These are phyloP conservation scores for Gonioctena quinquepunctata DNA, from an alignment of 1,140 invertebrate genomes.

Conservation along the genomic window DNA sequence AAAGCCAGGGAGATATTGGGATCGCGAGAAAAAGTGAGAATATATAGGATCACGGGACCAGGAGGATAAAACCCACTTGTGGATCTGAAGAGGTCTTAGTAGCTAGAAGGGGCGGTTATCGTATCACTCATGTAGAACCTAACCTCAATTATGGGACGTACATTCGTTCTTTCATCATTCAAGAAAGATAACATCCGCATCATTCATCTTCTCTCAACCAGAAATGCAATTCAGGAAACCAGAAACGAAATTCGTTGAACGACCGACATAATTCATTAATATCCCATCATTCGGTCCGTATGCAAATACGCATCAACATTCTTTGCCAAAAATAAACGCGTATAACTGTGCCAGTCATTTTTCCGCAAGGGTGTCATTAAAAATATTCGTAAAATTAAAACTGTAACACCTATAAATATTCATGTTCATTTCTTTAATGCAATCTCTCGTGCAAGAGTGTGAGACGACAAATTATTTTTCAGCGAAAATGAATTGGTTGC, in stretches of 20 bases:
- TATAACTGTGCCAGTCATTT: neutral
- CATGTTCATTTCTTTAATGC: neutral
- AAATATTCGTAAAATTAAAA: neutral
- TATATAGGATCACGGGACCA: too few relatives aligned
- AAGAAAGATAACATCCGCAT: too few relatives aligned
- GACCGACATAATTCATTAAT: neutral
- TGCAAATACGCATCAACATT: neutral
- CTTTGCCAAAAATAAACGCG: neutral
- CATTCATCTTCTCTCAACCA: too few relatives aligned
- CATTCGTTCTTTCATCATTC: too few relatives aligned
- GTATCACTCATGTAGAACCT: too few relatives aligned
- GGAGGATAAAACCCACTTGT: too few relatives aligned
- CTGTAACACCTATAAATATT: conserved; percentile 4
- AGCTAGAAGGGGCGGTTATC: too few relatives aligned
- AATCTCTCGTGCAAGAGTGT: neutral
- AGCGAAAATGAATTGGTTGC: neutral
- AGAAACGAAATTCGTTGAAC: neutral
- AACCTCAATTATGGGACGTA: too few relatives aligned
- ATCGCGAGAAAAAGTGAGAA: too few relatives aligned
- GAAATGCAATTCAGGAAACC: too few relatives aligned
- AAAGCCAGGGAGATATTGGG: too few relatives aligned
- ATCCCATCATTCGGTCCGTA: neutral
- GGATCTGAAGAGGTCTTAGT: too few relatives aligned
- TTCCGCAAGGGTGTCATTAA: neutral
- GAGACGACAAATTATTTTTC: neutral